Evolutionary conservation across 37 sponge, comb jelly and placozoan species (phyloP), one percentile per base, ranked within the genome.

Genomic region (Dysidea cf. avara): DNA sequence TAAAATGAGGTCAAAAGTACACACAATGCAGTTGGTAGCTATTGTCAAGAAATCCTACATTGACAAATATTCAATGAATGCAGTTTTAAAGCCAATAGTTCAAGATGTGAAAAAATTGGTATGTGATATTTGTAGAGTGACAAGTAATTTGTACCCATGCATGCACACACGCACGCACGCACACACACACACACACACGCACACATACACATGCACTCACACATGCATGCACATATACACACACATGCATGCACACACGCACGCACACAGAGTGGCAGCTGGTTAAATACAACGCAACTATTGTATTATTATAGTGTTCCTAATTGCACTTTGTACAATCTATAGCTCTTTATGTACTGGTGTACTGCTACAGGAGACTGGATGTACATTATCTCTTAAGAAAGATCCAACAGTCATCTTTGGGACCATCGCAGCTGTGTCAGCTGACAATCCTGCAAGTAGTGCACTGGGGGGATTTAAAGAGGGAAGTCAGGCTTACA

Each of bases 361-460:
- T n/a, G 11, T 16, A 18, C 11, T 12, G 2, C 3, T 76, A 14
- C 24, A 65, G 77, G 35, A 33, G 20, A 48, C 14, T 37, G 77
- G 66, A 39, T 26, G 34, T 50, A 22, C 56, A 2, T 29, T 76
- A 12, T 20, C 52, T 39, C 40, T 74, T 11, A 32, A 61, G 60
- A 52, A 63, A 43, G 31, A 47, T 6, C 2, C 6, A 51, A n/a
- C 16, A 3, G 6, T 33, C 39, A 18, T 76, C 11, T 39, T 29
- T 65, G 77, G 77, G 21, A 64, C 67, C 18, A 48, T 76, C 18
- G 46, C 67, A 2, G 25, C 35, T 30, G 43, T 76, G 39, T 65
- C 56, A 25, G 77, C 56, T 39, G 77, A 76, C 66, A 76, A 76
- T 53, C 77, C 57, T 32, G 77, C 67, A 3, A 53, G 66, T 24